phyloP scores from a whole-genome alignment of 2,797 vertebrate species.

The Takifugu rubripes region DNA sequence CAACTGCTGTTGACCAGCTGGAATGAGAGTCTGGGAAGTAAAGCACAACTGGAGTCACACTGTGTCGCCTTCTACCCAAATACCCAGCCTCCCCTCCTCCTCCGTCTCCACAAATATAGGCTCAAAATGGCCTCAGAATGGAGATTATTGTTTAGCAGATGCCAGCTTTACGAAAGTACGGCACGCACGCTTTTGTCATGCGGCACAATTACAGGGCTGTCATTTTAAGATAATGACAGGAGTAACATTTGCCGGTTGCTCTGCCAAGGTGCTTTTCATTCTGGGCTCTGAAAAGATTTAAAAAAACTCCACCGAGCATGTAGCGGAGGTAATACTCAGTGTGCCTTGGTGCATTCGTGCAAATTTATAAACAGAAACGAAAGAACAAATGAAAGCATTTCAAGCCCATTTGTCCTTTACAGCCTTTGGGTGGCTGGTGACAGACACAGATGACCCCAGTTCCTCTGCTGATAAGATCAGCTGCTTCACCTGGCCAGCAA shows the following conservation, averaged over 20 bases:
- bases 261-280: conserved; percentile 57
- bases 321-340: conserved; percentile 25
- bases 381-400: conserved; percentile 18
- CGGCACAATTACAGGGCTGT: conserved; percentile 52
- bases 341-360: background rate
- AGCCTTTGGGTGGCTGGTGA: background rate
- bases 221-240: conserved; percentile 52
- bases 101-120: conserved; percentile 25
- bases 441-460: conserved; percentile 28
- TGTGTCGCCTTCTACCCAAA: conserved; percentile 43
- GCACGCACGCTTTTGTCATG: conserved; percentile 25
- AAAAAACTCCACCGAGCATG: conserved; percentile 26
- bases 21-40: conserved; percentile 59
- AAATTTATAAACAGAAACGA: conserved; percentile 3
- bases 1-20: conserved; percentile 67
- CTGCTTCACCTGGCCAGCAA: conserved; percentile 46
- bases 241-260: conserved; percentile 56
- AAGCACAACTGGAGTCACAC: conserved; percentile 50
- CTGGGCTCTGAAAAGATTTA: conserved; percentile 11
- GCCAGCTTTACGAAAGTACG: conserved; percentile 39
- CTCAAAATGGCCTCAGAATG: conserved; percentile 27
- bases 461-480: conserved; percentile 22
- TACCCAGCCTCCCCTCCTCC: conserved; percentile 25
- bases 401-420: conserved; percentile 10
- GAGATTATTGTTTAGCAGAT: conserved; percentile 45